These are phyloP conservation scores for Caenorhabditis remanei DNA, from an alignment of 1,140 invertebrate genomes.

Conservation along the genomic window DNA sequence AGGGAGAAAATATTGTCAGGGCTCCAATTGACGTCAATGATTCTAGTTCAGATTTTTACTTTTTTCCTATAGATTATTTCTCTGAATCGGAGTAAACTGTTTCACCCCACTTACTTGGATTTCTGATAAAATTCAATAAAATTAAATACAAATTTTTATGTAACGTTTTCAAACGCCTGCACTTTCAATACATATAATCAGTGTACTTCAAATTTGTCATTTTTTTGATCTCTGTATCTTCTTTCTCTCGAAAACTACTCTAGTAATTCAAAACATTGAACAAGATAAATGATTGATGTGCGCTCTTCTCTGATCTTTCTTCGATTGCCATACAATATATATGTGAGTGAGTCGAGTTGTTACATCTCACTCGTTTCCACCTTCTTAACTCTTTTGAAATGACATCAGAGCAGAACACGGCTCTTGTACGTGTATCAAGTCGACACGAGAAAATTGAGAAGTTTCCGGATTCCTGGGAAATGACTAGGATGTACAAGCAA, in stretches of 20 bases:
- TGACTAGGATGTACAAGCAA: constrained; percentile 34
- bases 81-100: no score
- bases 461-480: constrained; percentile 53
- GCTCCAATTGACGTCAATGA: not conserved
- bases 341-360: constrained; percentile 11
- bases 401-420: constrained; percentile 55
- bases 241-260: not conserved
- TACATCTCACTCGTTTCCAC: constrained; percentile 13
- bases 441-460: constrained; percentile 48
- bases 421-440: constrained; percentile 46
- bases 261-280: constrained; percentile 9
- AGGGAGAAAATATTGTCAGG: not conserved
- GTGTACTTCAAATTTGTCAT: no score
- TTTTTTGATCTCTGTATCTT: no score
- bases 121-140: no score
- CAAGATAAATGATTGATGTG: constrained; percentile 43
- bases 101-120: no score
- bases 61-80: no score
- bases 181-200: no score
- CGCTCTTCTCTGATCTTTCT: constrained; percentile 21
- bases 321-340: constrained; percentile 24
- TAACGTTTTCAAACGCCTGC: no score
- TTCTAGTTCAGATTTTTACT: no score
- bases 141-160: no score
- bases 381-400: constrained; percentile 7